These are phyloP conservation scores for Megaleporinus macrocephalus DNA, from an alignment of 2,113 vertebrate genomes.

Conservation along the genomic window DNA sequence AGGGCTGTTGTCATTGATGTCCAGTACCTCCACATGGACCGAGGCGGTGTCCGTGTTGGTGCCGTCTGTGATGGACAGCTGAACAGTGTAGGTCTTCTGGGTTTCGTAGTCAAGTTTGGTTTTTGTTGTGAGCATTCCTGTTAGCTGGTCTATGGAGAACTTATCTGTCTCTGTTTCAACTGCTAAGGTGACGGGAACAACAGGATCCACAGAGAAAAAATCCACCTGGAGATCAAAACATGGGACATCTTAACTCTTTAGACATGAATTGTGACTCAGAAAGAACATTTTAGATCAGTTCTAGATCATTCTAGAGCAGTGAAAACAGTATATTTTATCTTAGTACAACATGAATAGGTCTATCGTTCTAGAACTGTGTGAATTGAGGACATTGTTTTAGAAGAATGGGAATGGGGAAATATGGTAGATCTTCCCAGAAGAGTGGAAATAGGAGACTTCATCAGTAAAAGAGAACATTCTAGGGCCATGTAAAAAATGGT, in stretches of 20 bases:
- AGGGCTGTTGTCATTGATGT: slow-evolving; percentile 80
- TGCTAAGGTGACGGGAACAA: slow-evolving; percentile 51
- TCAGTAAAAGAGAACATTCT: too few relatives aligned
- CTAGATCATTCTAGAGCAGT: too few relatives aligned
- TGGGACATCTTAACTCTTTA: neutral
- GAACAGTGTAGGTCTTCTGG: slow-evolving; percentile 66
- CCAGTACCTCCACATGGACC: slow-evolving; percentile 70
- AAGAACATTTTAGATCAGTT: neutral
- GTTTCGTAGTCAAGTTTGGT: slow-evolving; percentile 74
- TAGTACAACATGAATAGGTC: too few relatives aligned
- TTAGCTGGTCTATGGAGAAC: slow-evolving; percentile 64
- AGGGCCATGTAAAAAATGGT: too few relatives aligned
- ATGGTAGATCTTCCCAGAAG: too few relatives aligned
- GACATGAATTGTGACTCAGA: neutral
- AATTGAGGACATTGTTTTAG: too few relatives aligned
- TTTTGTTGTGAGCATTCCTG: slow-evolving; percentile 68
- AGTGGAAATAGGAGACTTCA: too few relatives aligned
- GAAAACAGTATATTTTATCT: too few relatives aligned
- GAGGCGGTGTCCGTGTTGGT: slow-evolving; percentile 57
- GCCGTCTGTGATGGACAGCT: slow-evolving; percentile 75
- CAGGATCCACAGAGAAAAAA: slow-evolving; percentile 60
- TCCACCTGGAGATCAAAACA: slow-evolving; percentile 61
- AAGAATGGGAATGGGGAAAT: too few relatives aligned
- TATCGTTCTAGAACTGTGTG: too few relatives aligned
- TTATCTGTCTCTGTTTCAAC: slow-evolving; percentile 63